phyloP scores from a whole-genome alignment of 2,113 vertebrate species.

The Chloropsis cyanopogon region DNA sequence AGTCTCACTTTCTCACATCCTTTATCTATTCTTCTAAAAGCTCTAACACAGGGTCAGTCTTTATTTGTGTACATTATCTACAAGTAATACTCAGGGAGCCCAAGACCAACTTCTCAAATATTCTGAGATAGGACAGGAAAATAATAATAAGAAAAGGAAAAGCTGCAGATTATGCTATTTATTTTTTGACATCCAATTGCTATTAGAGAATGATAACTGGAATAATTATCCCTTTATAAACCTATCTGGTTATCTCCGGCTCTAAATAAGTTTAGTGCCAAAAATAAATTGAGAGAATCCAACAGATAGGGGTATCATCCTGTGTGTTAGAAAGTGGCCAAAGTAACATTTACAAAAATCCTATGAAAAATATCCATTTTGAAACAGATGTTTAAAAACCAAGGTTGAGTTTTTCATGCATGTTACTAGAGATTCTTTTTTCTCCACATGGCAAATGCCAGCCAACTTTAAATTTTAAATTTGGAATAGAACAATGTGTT shows the following conservation, averaged over 20 bases:
- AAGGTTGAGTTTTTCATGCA: accelerated
- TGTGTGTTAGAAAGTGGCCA: neutral
- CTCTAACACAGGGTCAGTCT: neutral
- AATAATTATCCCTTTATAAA: neutral
- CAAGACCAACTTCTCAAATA: neutral
- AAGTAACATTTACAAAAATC: neutral
- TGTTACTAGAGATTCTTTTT: neutral
- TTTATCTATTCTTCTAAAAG: slow-evolving; percentile 30
- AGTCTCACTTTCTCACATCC: slow-evolving; percentile 29
- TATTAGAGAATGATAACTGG: neutral
- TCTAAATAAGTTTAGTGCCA: neutral
- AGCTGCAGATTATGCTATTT: neutral
- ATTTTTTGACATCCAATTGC: neutral
- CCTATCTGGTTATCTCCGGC: neutral
- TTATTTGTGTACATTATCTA: slow-evolving; percentile 14
- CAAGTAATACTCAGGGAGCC: neutral
- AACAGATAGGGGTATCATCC: neutral
- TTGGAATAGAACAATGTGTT: neutral
- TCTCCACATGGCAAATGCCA: neutral
- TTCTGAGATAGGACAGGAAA: neutral
- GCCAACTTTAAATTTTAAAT: neutral
- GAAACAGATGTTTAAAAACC: neutral
- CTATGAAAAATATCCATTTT: neutral
- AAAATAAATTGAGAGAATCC: neutral
- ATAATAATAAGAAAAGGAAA: neutral